Evolutionary conservation across 2,113 vertebrate species (phyloP), one percentile per base, ranked within the genome.

Genomic region (Hippoglossus stenolepis): DNA sequence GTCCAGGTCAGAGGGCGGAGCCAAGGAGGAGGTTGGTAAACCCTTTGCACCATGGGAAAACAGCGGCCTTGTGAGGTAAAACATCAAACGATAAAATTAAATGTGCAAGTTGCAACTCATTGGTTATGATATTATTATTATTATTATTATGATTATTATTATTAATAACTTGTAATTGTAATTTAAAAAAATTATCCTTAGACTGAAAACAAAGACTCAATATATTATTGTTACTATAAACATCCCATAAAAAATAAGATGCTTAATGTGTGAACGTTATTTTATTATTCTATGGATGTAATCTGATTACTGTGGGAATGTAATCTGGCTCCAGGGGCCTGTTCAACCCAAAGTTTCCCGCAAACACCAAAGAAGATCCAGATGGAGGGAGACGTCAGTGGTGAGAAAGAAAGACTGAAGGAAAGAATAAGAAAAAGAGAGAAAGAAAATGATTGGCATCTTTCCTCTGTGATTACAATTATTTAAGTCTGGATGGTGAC

Each of bases 31-130:
- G 85, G 94, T 92, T 83, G 93, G 85, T 82, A 97, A 93, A 87
- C 87, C 90, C 88, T 93, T 87, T 1, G 89, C 93, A 80, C 96
- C 95, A 0, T 98, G 97, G 97, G 96, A 97, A 74, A 96, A 96
- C 89, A 96, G 94, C 3, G 88, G 91, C 26, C 90, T 91, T 7
- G 93, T 94, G 67, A 96, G 96, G 96, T 97, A 21, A 20, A 26
- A 35, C 20, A 59, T 38, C 7, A 38, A 38, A 38, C 9, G 35
- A 38, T 45, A 14, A 57, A 57, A 57, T 21, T 11, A n/a, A 10
- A 11, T 21, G 7, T 23, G 53, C n/a, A n/a, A 21, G 53, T 3
- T 54, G 51, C 8, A 38, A 10, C 1, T 38, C 35, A 10, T 9
- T 38, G 8, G 35, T 38, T 38, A 38, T 10, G 26, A 28, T 28